Evolutionary conservation across 1,140 invertebrate genomes (phyloP).

Genomic region (Goniozus legneri): DNA sequence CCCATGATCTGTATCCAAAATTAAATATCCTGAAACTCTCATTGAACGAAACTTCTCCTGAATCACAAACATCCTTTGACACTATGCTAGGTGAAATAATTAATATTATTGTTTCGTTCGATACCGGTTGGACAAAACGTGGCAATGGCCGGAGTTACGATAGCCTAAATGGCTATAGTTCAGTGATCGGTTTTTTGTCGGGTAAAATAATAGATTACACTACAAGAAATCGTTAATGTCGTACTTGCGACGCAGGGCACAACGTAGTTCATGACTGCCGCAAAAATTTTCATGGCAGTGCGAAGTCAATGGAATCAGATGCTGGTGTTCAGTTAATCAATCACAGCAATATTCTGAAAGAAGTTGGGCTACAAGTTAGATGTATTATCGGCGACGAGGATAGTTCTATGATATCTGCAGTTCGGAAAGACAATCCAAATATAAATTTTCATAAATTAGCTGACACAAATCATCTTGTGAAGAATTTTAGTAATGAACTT

Average conservation of each 20-base stretch:
- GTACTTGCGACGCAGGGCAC: slow-evolving; percentile 6
- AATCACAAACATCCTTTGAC: slow-evolving; percentile 14
- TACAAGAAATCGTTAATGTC: slow-evolving; percentile 17
- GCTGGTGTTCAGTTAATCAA: slow-evolving; percentile 18
- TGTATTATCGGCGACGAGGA: slow-evolving; percentile 24
- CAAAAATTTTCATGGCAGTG: slow-evolving; percentile 16
- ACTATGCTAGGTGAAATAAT: slow-evolving; percentile 7
- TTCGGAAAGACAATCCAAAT: slow-evolving; percentile 9
- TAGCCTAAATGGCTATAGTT: slow-evolving; percentile 18
- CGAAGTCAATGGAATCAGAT: slow-evolving; percentile 24
- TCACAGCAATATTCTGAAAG: slow-evolving; percentile 17
- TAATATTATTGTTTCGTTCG: slow-evolving; percentile 18
- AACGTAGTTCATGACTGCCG: slow-evolving; percentile 12
- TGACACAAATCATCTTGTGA: slow-evolving; percentile 23
- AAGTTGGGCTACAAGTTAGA: slow-evolving; percentile 13
- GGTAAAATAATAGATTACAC: slow-evolving; percentile 22
- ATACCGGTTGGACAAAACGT: slow-evolving; percentile 16
- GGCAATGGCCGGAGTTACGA: slow-evolving; percentile 16
- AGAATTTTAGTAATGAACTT: slow-evolving; percentile 20
- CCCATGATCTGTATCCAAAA: slow-evolving; percentile 6
- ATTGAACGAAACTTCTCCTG: slow-evolving; percentile 3
- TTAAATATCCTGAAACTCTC: slow-evolving; percentile 9
- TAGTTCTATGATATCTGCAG: slow-evolving; percentile 12
- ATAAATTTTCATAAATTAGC: slow-evolving; percentile 19
- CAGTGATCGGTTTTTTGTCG: slow-evolving; percentile 17